Evolutionary conservation across 2,797 vertebrate species (phyloP).

Genomic region (Argyrosomus regius): DNA sequence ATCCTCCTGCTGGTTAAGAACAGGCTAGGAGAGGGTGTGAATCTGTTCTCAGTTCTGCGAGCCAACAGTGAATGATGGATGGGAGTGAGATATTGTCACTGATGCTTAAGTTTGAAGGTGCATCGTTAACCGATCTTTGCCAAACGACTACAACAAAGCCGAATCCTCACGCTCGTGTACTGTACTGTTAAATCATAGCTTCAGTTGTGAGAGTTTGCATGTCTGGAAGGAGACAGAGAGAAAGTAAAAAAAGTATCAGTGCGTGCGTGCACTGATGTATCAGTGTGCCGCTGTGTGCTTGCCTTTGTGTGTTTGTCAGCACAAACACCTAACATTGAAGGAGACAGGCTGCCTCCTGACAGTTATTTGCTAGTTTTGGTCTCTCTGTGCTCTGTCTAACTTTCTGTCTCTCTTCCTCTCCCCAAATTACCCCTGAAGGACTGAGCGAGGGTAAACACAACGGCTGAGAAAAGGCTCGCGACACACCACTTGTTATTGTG

Average conservation of each 20-base stretch:
- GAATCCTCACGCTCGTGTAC: slow-evolving; percentile 37
- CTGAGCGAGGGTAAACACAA: slow-evolving; percentile 70
- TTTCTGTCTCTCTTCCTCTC: slow-evolving; percentile 76
- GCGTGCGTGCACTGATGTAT: slow-evolving; percentile 56
- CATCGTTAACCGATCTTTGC: slow-evolving; percentile 67
- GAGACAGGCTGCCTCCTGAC: slow-evolving; percentile 88
- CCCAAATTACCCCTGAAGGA: slow-evolving; percentile 77
- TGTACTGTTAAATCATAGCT: slow-evolving; percentile 44
- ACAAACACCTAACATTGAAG: slow-evolving; percentile 83
- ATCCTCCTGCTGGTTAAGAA: slow-evolving; percentile 75
- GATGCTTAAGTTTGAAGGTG: slow-evolving; percentile 74
- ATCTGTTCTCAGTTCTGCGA: slow-evolving; percentile 53
- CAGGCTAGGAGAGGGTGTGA: slow-evolving; percentile 58
- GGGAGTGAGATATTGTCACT: slow-evolving; percentile 74
- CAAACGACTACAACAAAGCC: slow-evolving; percentile 61
- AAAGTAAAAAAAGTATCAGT: slow-evolving; percentile 45
- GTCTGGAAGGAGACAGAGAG: slow-evolving; percentile 61
- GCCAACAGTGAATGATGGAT: slow-evolving; percentile 69
- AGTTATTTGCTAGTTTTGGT: slow-evolving; percentile 85
- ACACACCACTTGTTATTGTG: slow-evolving; percentile 71
- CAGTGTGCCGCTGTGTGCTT: slow-evolving; percentile 53
- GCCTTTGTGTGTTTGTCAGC: slow-evolving; percentile 79
- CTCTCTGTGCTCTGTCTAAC: slow-evolving; percentile 77
- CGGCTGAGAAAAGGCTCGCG: slow-evolving; percentile 64
- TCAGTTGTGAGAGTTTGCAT: slow-evolving; percentile 58